Base-by-base conservation (phyloP, 2,888 invertebrate species). In the Trichopoda pennipes region DNA sequence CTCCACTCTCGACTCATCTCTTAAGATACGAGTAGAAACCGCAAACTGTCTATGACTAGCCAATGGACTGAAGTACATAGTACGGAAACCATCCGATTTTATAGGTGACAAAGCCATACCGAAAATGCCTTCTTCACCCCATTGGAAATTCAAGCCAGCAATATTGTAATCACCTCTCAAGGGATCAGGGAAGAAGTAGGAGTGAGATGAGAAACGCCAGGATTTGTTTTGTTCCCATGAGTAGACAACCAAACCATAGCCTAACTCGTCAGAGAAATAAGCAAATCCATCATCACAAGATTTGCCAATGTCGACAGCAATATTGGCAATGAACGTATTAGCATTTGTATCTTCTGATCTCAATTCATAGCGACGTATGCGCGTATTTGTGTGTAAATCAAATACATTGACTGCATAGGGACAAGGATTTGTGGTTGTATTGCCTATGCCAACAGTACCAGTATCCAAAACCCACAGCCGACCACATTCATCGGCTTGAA, bases 391-490 rank as follows among this genome's bases (percentile, higher is more conserved):
- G 78, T 93, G 92, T 85, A 96, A 91, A 89, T 96, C 96, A 87
- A 94, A 96, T 0, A 96, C 93, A 88, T 95, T 95, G 9, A 96
- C 90, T 1, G 95, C 93, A 88, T 96, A 96, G 0, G 96, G 96
- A 87, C 96, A 96, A 1, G 95, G 93, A 87, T 96, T 95, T 74
- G 94, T 94, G 1, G 94, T 95, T 4, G 94, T 94, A 85, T 94
- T 94, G 32, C 94, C 96, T 85, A 96, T 96, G 79, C 96, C 96
- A 86, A 95, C 94, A 53, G 96, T 96, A 73, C 96, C 96, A 17
- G 95, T 95, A 87, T 96, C 96, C 70, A 96, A 90, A 0, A 96
- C 95, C 96, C 96, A 96, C 0, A 96, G 93, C 64, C 96, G 93
- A 85, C 95, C 94, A 87, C 96, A 96, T 84, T 93, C 92, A 85